Percentiles rank a stretch among this genome's conserved stretches.
phyloP scores from a whole-genome alignment of 2,888 invertebrate genomes.

The Chymomyza procnemis region DNA sequence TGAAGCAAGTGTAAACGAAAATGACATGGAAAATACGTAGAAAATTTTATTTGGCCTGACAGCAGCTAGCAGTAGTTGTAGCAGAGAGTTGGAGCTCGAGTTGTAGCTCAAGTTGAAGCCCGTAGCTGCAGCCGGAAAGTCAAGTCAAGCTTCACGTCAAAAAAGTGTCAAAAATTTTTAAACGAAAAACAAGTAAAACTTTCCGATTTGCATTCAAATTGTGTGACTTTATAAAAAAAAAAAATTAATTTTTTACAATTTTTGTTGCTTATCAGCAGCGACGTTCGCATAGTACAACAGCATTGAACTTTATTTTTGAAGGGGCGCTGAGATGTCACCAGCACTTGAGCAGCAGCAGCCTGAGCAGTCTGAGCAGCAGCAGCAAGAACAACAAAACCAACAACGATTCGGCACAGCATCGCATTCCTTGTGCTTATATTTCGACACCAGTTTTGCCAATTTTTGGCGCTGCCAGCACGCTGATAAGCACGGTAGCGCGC shows the following conservation, averaged over 20 bases:
- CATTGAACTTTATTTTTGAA: not conserved
- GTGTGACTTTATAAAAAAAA: not conserved
- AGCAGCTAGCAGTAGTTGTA: too few species aligned
- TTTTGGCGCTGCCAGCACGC: constrained; percentile 47
- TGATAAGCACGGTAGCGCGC: constrained; percentile 51
- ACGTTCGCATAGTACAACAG: not conserved
- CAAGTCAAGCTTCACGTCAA: constrained; percentile 1
- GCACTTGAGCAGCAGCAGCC: constrained; percentile 22
- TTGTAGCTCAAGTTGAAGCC: constrained; percentile 1
- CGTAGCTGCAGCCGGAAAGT: constrained; percentile 14
- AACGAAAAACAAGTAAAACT: constrained; percentile 9
- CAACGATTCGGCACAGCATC: constrained; percentile 16
- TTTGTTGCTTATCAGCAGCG: not conserved
- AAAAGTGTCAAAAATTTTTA: constrained; percentile 17
- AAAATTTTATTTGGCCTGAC: constrained; percentile 60
- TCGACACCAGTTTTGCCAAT: constrained; percentile 22
- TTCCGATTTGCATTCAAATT: not conserved
- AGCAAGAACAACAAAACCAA: not conserved
- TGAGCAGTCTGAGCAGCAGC: constrained; percentile 15
- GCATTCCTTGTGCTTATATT: not conserved
- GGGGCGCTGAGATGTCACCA: constrained; percentile 49
- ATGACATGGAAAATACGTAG: constrained; percentile 74
- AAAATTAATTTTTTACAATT: constrained; percentile 1
- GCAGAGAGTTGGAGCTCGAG: constrained; percentile 4
- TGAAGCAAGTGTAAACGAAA: constrained; percentile 48